Evolutionary conservation across 2,113 vertebrate genomes (phyloP).

Genomic region (Pyrgilauda ruficollis): DNA sequence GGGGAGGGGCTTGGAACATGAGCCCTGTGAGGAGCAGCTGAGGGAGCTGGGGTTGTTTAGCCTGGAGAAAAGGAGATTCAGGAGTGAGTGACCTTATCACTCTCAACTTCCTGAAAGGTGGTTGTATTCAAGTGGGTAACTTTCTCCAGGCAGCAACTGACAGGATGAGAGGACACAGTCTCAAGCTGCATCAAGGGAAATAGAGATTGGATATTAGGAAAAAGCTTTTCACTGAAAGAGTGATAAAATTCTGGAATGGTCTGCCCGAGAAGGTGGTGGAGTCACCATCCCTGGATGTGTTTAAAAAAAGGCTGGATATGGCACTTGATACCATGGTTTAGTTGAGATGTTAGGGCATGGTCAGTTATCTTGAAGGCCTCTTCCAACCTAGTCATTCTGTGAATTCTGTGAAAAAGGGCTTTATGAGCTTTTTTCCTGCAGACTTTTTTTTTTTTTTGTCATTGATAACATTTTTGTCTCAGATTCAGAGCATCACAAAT

Average conservation of each 20-base stretch:
- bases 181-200: background rate
- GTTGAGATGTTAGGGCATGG: background rate
- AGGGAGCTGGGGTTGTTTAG: background rate
- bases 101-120: background rate
- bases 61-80: background rate
- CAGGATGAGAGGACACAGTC: background rate
- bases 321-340: background rate
- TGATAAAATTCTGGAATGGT: background rate
- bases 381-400: background rate
- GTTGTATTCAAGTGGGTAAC: background rate
- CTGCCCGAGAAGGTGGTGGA: background rate
- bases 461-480: constrained; percentile 51
- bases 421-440: constrained; percentile 51
- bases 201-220: background rate
- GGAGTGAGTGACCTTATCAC: background rate
- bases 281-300: background rate
- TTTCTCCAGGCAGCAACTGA: background rate
- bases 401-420: background rate
- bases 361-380: background rate
- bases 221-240: background rate
- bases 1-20: background rate
- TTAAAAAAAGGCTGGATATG: background rate
- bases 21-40: background rate
- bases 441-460: constrained; percentile 23
- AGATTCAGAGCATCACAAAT: constrained; percentile 94